phyloP scores from a whole-genome alignment of 2,888 invertebrate species.

The Dascillus cervinus region DNA sequence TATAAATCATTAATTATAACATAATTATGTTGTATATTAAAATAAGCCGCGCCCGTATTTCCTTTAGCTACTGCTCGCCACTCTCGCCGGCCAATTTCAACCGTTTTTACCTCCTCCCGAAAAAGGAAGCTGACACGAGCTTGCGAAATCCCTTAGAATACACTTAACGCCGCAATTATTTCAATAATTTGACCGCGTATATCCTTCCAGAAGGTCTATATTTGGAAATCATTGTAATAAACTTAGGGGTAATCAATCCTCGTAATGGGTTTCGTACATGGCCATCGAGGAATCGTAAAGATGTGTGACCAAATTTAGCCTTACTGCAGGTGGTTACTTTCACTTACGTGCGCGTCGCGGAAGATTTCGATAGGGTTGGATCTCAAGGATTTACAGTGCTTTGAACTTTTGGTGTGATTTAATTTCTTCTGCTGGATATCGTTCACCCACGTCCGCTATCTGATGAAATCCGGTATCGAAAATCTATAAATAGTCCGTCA shows the following conservation, averaged over 20 bases:
- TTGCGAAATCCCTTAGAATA: no score
- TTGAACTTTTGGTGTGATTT: no score
- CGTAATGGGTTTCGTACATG: constrained; percentile 18
- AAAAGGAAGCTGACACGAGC: no score
- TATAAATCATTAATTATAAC: no score
- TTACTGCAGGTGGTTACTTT: constrained; percentile 10
- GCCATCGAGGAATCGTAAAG: constrained; percentile 18
- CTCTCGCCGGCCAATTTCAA: no score
- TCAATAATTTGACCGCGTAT: not conserved
- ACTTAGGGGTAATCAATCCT: constrained; percentile 19
- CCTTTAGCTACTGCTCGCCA: no score
- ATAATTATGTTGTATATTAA: no score
- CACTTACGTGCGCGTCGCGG: not conserved
- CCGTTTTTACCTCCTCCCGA: no score
- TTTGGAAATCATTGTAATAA: constrained; percentile 18
- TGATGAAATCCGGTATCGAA: constrained; percentile 5
- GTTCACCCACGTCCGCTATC: not conserved
- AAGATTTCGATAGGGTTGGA: no score
- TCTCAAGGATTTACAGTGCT: no score
- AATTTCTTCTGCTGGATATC: no score
- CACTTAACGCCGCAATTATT: not conserved
- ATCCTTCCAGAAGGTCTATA: constrained; percentile 6
- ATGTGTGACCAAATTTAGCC: constrained; percentile 19
- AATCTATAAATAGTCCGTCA: constrained; percentile 13
- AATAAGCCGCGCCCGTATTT: no score